Evolutionary conservation across 2,888 invertebrate genomes (phyloP).

Genomic region (Eurytoma adleriae): DNA sequence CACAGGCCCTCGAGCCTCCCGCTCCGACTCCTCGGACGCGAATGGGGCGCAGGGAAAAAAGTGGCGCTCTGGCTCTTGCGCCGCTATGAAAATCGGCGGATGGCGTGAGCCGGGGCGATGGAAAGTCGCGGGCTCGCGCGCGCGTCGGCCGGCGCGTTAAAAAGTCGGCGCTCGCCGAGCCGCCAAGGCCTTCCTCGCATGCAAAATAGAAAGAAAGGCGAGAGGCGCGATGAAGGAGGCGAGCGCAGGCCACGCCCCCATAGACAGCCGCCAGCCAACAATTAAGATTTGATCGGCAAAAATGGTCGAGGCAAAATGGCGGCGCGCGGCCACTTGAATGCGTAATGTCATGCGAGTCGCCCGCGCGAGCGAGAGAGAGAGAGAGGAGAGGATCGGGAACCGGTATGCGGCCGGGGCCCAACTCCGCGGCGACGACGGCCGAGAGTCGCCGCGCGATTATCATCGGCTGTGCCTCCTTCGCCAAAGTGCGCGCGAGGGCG

Average conservation of each 20-base stretch:
- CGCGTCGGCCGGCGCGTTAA: constrained; percentile 15
- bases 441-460: constrained; percentile 35
- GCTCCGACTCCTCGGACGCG: too few species aligned
- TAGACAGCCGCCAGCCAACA: constrained; percentile 76
- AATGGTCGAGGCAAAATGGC: constrained; percentile 76
- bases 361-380: not conserved
- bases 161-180: constrained; percentile 26
- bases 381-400: constrained; percentile 55
- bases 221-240: constrained; percentile 48
- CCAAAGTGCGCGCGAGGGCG: not conserved
- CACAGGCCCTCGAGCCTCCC: not conserved
- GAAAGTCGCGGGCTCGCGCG: constrained; percentile 3
- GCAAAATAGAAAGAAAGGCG: constrained; percentile 33
- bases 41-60: not conserved
- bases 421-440: not conserved
- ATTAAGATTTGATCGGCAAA: constrained; percentile 77
- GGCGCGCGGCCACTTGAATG: constrained; percentile 71
- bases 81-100: constrained; percentile 7
- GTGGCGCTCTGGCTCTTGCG: not conserved
- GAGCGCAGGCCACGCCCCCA: constrained; percentile 71
- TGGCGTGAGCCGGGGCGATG: constrained; percentile 38
- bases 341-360: constrained; percentile 67
- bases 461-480: constrained; percentile 25
- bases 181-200: constrained; percentile 2
- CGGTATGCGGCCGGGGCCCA: constrained; percentile 39